phyloP scores from a whole-genome alignment of 1,140 invertebrate species.

The Gerris buenoi region DNA sequence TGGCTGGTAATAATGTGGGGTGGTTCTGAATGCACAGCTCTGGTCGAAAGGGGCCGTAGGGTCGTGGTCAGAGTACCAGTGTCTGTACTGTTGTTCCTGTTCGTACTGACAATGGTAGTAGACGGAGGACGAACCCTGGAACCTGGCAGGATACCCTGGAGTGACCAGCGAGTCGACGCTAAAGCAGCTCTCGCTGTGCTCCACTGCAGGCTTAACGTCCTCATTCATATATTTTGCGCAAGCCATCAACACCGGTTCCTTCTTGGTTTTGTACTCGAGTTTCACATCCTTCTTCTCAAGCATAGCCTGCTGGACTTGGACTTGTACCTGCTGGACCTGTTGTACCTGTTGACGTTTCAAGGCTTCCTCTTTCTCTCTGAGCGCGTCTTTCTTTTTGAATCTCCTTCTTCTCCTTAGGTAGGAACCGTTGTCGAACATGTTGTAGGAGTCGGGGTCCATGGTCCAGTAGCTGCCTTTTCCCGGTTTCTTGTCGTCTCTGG shows the following conservation, averaged over 20 bases:
- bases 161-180: constrained; percentile 19
- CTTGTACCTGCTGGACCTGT: constrained; percentile 4
- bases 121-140: constrained; percentile 12
- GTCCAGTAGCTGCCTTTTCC: constrained; percentile 79
- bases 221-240: constrained; percentile 14
- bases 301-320: constrained; percentile 11
- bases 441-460: constrained; percentile 62
- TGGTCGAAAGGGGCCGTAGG: constrained; percentile 14
- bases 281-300: constrained; percentile 15
- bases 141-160: constrained; percentile 5
- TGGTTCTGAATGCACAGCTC: constrained; percentile 19
- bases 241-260: constrained; percentile 18
- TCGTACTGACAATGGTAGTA: constrained; percentile 16
- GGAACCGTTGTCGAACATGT: constrained; percentile 86
- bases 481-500: constrained; percentile 54
- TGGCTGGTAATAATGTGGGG: constrained; percentile 16
- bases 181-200: constrained; percentile 12
- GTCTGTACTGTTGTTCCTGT: constrained; percentile 15
- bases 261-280: constrained; percentile 19
- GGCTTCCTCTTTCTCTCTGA: constrained; percentile 74
- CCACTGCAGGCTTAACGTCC: constrained; percentile 16
- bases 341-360: constrained; percentile 52
- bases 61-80: constrained; percentile 13
- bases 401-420: constrained; percentile 49
- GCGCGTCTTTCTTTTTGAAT: constrained; percentile 91